Evolutionary conservation across 2,888 invertebrate species (phyloP).

Genomic region (Tholera decimalis): DNA sequence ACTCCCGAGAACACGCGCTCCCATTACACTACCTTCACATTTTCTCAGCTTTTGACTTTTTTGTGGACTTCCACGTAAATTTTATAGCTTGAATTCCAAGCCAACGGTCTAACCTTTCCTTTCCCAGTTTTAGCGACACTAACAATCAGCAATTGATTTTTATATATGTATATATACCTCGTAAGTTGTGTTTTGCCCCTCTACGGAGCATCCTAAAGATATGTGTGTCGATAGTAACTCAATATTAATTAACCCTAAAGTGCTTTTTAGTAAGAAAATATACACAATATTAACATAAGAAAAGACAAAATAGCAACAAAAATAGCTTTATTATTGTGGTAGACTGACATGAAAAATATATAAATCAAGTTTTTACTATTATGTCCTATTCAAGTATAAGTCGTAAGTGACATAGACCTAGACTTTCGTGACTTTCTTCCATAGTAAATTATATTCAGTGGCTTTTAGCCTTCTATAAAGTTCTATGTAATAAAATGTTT

Average conservation of each 20-base stretch:
- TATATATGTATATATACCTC: too few species aligned
- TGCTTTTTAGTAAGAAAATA: slow-evolving; percentile 12
- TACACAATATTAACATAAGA: slow-evolving; percentile 18
- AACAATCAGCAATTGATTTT: too few species aligned
- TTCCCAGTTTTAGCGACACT: too few species aligned
- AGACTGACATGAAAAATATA: slow-evolving; percentile 2
- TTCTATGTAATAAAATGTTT: too few species aligned
- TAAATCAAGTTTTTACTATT: slow-evolving; percentile 24
- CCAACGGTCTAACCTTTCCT: too few species aligned
- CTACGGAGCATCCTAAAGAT: too few species aligned
- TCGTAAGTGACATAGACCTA: slow-evolving; percentile 6
- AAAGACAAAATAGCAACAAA: background rate
- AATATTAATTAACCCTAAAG: slow-evolving; percentile 6
- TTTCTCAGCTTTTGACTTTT: too few species aligned
- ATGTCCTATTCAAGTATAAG: slow-evolving; percentile 1
- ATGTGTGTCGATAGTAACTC: background rate
- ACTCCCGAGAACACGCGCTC: too few species aligned
- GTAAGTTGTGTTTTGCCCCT: too few species aligned
- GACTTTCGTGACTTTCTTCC: background rate
- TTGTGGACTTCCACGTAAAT: too few species aligned
- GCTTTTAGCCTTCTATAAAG: background rate
- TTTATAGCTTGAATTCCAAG: too few species aligned
- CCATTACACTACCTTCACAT: too few species aligned
- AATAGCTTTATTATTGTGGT: slow-evolving; percentile 29
- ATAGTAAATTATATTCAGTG: slow-evolving; percentile 29